Evolutionary conservation across 2,888 invertebrate genomes (phyloP).

Genomic region (Nomada goodeniana): DNA sequence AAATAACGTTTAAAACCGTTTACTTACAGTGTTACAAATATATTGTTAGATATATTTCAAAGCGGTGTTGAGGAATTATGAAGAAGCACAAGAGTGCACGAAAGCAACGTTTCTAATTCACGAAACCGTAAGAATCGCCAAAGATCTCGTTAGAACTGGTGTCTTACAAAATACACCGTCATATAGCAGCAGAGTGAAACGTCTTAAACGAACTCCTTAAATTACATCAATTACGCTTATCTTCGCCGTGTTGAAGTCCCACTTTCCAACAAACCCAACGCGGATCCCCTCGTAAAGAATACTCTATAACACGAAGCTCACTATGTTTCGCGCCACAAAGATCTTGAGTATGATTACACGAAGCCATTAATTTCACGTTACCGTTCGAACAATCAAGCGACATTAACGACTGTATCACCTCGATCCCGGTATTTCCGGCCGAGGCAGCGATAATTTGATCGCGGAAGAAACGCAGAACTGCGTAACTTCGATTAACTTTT

Average conservation of each 20-base stretch:
- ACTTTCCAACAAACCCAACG: not conserved
- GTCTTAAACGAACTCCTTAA: constrained; percentile 5
- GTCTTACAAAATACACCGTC: not conserved
- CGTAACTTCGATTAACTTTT: no score
- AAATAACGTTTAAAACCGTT: no score
- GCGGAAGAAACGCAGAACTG: not conserved
- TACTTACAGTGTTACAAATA: no score
- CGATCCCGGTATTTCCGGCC: not conserved
- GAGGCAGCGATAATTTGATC: not conserved
- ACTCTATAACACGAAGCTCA: not conserved
- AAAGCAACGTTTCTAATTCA: not conserved
- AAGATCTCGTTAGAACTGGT: not conserved
- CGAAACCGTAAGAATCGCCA: not conserved
- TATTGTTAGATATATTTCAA: no score
- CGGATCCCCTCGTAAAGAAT: not conserved
- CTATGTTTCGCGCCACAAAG: not conserved
- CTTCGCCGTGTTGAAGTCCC: not conserved
- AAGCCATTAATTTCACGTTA: constrained; percentile 4
- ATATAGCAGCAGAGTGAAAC: not conserved
- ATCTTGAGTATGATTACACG: not conserved
- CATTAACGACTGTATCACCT: not conserved
- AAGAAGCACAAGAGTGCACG: no score
- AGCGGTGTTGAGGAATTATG: not conserved
- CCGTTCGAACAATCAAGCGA: not conserved
- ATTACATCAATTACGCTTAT: constrained; percentile 13